Evolutionary conservation across 2,888 invertebrate species (phyloP), one percentile per base, ranked within the genome.

Genomic region (Periphyllus acericola): DNA sequence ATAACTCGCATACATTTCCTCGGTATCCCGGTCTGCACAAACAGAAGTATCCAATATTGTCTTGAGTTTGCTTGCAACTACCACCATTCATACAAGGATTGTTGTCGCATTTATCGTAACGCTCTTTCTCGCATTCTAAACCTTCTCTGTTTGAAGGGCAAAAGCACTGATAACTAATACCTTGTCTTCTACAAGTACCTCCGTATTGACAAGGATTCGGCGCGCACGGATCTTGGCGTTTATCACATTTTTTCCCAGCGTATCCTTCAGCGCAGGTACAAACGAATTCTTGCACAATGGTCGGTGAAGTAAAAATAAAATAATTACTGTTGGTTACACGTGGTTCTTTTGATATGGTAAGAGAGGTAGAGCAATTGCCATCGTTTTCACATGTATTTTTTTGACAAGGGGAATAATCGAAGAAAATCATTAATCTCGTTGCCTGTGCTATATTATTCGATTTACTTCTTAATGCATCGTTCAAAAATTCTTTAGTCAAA

Each of bases 51-150:
- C 96, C 96, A 52, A 95, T 96, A 79, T 96, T 95, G 90, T 97
- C 97, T 0, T 96, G 95, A 91, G 96, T 96, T 91, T 96, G 96
- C 90, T 96, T 95, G 90, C 98, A 98, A 0, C 97, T 96, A 3
- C 98, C 98, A 17, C 97, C 97, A 91, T 98, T 98, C 90, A 95
- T 94, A 91, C 98, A 98, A 0, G 97, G 97, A 91, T 95, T 96
- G 83, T 94, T 95, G 83, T 95, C 95, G 91, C 98, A 98, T 0
- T 95, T 95, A 90, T 97, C 96, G 60, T 96, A 96, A 90, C 95
- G 93, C 91, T 97, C 96, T 84, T 95, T 91, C 91, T 98, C 97
- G 91, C 98, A 98, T 52, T 94, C 93, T 91, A 95, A 95, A 1
- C 98, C 98, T 91, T 97, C 96, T 89, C 95, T 94, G 86, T 95